These are phyloP conservation scores for Sinonovacula constricta DNA, from an alignment of 1,140 invertebrate species.

Conservation along the genomic window DNA sequence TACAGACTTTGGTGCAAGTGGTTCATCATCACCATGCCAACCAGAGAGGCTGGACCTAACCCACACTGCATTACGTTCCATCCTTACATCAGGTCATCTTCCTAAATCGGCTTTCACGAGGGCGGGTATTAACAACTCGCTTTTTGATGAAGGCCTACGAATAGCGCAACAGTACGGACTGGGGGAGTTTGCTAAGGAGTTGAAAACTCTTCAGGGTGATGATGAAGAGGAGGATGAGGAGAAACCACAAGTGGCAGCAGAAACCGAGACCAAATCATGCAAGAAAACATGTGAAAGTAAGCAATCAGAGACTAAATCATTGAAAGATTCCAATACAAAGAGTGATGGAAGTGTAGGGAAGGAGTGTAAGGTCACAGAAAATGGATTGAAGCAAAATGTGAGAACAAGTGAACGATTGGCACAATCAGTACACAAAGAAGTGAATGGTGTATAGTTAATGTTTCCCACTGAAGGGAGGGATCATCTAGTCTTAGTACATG, in stretches of 20 bases:
- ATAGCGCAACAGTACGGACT: slow-evolving; percentile 78
- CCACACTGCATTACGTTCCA: slow-evolving; percentile 16
- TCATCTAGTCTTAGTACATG: too few species aligned
- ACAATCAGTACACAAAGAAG: background rate
- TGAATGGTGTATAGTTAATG: slow-evolving; percentile 1
- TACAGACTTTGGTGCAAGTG: slow-evolving; percentile 55
- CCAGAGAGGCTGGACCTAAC: background rate
- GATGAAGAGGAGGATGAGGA: slow-evolving; percentile 31
- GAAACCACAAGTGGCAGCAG: background rate
- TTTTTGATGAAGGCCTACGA: slow-evolving; percentile 76
- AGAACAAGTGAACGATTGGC: background rate
- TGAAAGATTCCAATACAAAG: background rate
- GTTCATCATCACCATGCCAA: slow-evolving; percentile 50
- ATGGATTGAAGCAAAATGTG: background rate
- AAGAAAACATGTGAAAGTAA: background rate
- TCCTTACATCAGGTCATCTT: slow-evolving; percentile 20
- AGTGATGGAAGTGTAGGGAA: background rate
- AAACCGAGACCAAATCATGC: background rate
- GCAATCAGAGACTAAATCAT: background rate
- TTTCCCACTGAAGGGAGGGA: too few species aligned
- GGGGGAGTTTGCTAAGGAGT: slow-evolving; percentile 74
- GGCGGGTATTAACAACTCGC: slow-evolving; percentile 61
- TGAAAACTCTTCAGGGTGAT: slow-evolving; percentile 63
- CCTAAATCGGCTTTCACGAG: slow-evolving; percentile 28
- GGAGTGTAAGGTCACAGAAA: background rate